Conservation (phyloP, 2,797 vertebrate genomes). For the Caiman crocodilus region DNA sequence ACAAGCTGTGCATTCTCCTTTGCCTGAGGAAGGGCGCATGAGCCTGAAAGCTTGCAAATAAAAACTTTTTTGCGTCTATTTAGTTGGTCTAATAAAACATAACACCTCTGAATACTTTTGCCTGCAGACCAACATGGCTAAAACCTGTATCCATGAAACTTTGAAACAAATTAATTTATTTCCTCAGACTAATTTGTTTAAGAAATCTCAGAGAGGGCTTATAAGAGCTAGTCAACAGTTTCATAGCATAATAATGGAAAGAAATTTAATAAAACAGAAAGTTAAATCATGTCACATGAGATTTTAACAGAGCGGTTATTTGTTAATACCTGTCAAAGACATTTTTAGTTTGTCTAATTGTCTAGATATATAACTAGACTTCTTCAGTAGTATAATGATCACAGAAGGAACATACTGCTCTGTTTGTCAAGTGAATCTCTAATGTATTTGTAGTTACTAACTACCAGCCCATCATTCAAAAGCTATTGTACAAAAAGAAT, state of each 20-base stretch:
- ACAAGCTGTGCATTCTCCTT: too few relatives aligned
- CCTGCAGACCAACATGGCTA: too few relatives aligned
- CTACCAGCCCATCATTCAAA: background rate
- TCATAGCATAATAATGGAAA: background rate
- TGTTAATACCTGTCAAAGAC: background rate
- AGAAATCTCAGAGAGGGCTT: background rate
- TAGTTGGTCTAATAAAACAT: too few relatives aligned
- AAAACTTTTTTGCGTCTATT: too few relatives aligned
- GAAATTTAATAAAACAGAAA: background rate
- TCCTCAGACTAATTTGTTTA: background rate
- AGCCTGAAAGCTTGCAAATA: too few relatives aligned
- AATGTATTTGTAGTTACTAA: conserved; percentile 10
- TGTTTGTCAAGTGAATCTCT: conserved; percentile 22
- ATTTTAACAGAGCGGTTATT: background rate
- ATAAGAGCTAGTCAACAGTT: background rate
- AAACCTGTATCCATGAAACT: background rate
- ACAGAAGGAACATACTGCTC: background rate
- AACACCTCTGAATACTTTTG: too few relatives aligned
- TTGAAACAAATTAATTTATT: background rate
- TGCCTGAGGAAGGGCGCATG: too few relatives aligned
- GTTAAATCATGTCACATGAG: background rate
- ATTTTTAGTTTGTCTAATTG: background rate
- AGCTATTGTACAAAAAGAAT: background rate
- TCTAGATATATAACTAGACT: background rate
- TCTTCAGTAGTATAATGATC: background rate